Conservation (phyloP, 2,888 invertebrate species). For the Poecilobothrus nobilitatus region DNA sequence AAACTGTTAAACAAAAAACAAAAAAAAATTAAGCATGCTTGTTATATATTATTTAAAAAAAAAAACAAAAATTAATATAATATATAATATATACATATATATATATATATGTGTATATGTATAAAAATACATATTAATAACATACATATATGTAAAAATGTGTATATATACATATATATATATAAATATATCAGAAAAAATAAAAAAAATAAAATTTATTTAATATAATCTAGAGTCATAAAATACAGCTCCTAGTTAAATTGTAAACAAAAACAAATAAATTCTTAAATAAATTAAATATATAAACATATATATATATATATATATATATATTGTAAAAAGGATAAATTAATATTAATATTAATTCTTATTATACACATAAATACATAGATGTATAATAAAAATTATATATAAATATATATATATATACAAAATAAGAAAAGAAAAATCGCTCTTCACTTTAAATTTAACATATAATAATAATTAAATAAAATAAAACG, state of each 20-base stretch:
- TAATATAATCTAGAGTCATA: background rate
- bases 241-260: constrained; percentile 3
- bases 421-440: constrained; percentile 9
- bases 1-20: background rate
- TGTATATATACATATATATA: background rate
- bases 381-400: background rate
- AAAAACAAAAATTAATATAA: too few species aligned
- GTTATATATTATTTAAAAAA: background rate
- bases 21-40: background rate
- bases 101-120: too few species aligned
- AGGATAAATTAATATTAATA: background rate
- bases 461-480: background rate
- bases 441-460: constrained; percentile 1
- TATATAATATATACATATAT: too few species aligned
- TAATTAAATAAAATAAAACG: too few species aligned
- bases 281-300: too few species aligned
- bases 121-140: background rate
- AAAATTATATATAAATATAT: background rate
- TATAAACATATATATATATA: too few species aligned
- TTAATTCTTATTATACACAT: too few species aligned
- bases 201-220: background rate
- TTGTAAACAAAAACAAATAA: too few species aligned
- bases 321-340: background rate
- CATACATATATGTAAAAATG: background rate
- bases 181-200: background rate